Base-by-base conservation (phyloP, 1,140 invertebrate genomes). In the Euura saliciscinereae region DNA sequence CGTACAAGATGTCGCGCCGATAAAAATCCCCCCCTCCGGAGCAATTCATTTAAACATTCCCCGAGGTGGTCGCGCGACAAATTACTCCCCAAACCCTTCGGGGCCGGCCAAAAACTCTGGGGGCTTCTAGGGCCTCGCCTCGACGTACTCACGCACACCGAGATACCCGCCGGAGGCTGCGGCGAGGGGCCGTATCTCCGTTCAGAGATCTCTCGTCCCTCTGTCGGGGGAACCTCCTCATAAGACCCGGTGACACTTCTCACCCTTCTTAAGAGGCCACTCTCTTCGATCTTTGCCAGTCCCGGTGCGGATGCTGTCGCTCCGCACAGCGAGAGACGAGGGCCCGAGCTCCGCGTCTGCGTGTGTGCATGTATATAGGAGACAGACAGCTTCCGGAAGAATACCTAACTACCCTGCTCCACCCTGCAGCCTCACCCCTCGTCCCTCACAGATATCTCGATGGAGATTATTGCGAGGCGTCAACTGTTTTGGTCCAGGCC, bases 41-140 rank as follows among this genome's bases (percentile, higher is more conserved):
- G 81, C 85, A 85, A 87, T 87, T 88, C 86, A 88, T 88, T 88
- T 88, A 79, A 87, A 86, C 86, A 88, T 86, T 88, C 86, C 86
- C 82, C 78, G 76, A 87, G 86, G 86, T 88, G 86, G 86, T 88
- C 86, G 86, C 85, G 83, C 86, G 86, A 88, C 86, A 88, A 88
- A 88, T 88, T 88, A 88, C 86, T 87, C 83, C 80, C 84, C 80
- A 78, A 82, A 83, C 76, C 81, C 81, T 78, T 78, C 78, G 76
- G 69, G 77, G 76, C 78, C 76, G 74, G 74, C 79, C 79, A 74
- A 82, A 84, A 83, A 78, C 73, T 74, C 74, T 78, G 73, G 69
- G 77, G 74, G 74, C 73, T 70, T 69, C 75, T 51, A 65, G 72
- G 75, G 71, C 70, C 72, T 73, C 42, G 59, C 72, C 51, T 59